Base-by-base conservation (phyloP, 2,797 vertebrate species). In the Gymnopithys bicolor region DNA sequence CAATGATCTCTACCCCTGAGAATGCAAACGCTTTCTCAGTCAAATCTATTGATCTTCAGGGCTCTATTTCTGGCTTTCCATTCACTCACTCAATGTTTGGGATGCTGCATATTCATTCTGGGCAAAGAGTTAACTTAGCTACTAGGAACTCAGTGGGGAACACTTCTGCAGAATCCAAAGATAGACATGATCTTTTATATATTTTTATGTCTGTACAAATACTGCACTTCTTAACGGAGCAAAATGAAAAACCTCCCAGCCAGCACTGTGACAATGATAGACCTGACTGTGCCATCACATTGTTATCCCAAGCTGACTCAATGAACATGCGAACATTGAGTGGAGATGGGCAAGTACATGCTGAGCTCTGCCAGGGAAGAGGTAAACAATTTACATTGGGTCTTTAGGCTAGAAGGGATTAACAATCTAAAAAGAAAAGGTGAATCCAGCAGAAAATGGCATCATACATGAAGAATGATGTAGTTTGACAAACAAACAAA, bases 31-130 rank as follows among this genome's bases (percentile, higher is more conserved):
- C 98, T 98, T 98, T 98, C 98, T 98, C 98, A 97, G 98, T 98
- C 98, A 97, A 97, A 98, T 98, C 98, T 98, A 99, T 99, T 97
- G 98, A 99, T 99, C 98, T 98, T 52, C 58, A 73, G 79, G 56
- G 97, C 97, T 98, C 99, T 99, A 98, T 99, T 99, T 98, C 98
- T 99, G 98, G 98, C 98, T 98, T 98, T 98, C 97, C 98, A 98
- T 98, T 98, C 97, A 97, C 84, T 85, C 90, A 91, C 70, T 95
- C 49, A 11, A 63, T 62, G 53, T 95, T 96, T 95, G 79, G 94
- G 87, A 96, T 94, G 94, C 81, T 95, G 90, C 82, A 70, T 95
- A 77, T 95, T 96, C 91, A 94, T 94, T 96, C 94, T 96, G 95
- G 93, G 80, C 80, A 93, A 95, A 95, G 82, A 93, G 90, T 97